These are phyloP conservation scores for Steatornis caripensis DNA, from an alignment of 2,113 vertebrate species.

Conservation along the genomic window DNA sequence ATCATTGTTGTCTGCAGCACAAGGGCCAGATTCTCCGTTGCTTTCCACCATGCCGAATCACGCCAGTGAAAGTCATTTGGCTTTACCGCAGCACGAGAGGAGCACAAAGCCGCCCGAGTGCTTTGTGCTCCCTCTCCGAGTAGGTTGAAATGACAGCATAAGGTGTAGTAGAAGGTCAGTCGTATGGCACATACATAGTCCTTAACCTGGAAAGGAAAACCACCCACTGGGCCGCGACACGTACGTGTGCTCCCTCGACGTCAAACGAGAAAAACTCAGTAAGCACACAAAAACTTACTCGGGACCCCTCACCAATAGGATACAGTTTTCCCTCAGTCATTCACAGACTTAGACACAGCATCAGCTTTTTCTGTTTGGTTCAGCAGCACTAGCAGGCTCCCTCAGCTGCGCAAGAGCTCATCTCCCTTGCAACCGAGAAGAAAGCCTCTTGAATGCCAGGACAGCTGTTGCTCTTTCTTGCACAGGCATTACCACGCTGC, in stretches of 20 bases:
- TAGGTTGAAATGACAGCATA: neutral
- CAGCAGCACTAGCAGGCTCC: neutral
- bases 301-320: neutral
- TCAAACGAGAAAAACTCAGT: neutral
- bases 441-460: neutral
- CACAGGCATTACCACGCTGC: neutral
- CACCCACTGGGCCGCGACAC: neutral
- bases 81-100: neutral
- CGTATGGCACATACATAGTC: too few relatives aligned
- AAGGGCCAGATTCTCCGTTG: neutral
- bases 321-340: neutral
- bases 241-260: accelerated
- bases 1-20: neutral
- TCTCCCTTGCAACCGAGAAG: neutral
- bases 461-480: neutral
- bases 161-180: neutral
- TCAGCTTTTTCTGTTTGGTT: neutral
- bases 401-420: neutral
- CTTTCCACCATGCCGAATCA: neutral
- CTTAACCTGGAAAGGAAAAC: neutral
- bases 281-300: neutral
- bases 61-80: neutral
- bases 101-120: neutral
- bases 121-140: neutral
- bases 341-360: neutral